Conservation (phyloP, 2,113 vertebrate species). For the Podarcis muralis region DNA sequence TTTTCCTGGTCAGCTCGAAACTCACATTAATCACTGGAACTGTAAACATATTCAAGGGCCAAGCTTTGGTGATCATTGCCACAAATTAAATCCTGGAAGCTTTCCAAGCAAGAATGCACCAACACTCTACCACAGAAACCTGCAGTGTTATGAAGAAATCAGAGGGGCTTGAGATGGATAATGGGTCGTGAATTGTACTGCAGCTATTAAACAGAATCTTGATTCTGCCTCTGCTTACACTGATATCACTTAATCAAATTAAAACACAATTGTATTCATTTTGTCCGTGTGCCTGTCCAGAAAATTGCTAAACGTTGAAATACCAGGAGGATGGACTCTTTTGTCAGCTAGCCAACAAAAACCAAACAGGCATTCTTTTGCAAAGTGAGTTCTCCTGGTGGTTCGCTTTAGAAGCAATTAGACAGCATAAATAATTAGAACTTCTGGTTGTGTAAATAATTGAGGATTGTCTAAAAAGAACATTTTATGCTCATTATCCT, state of each 20-base stretch:
- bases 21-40: neutral
- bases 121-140: neutral
- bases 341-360: neutral
- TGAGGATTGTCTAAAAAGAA: slow-evolving; percentile 7
- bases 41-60: neutral
- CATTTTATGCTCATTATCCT: slow-evolving; percentile 15
- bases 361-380: neutral
- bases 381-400: neutral
- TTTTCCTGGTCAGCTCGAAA: neutral
- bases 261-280: neutral
- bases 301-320: neutral
- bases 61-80: neutral
- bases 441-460: slow-evolving; percentile 31
- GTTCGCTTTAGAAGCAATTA: slow-evolving; percentile 1
- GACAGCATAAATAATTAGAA: slow-evolving; percentile 28
- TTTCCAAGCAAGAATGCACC: neutral
- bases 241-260: neutral
- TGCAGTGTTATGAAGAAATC: neutral
- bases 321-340: neutral
- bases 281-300: neutral
- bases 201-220: neutral
- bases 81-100: neutral
- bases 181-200: neutral
- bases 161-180: neutral
- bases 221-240: neutral